Base-by-base conservation (phyloP, 37 sponge, comb jelly and placozoan species). In the Petrosia ficiformis region DNA sequence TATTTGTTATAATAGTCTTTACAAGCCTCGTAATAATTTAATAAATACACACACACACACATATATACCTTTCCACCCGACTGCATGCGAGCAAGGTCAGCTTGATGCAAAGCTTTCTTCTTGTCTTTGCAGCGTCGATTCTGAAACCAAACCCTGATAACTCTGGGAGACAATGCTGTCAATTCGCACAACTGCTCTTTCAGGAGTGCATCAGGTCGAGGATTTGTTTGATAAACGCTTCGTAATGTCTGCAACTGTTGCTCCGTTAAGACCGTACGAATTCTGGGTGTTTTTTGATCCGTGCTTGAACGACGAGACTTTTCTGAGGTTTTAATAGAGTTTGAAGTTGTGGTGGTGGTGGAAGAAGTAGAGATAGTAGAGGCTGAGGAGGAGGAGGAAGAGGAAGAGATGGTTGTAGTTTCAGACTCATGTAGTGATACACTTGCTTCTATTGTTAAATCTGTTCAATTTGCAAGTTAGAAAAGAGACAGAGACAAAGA, bases 71-170 rank as follows among this genome's bases (percentile, higher is more conserved):
- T 71, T n/a, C 72, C 29, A 26, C 44, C n/a, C 35, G 69, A 39
- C 42, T 70, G 71, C 31, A 76, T 1, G 14, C 78, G 59, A 28
- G 66, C 67, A 0, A 63, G 58, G 2, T 75, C 84, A 30, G 64
- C 67, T 6, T 84, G 85, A 39, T 81, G 86, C 3, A 91, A 75
- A 24, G 76, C 74, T 68, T 91, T 93, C 87, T 97, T 97, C 89
- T 97, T 97, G 82, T 97, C 97, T 76, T 97, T 97, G 77, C 97
- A 97, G 16, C 97, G 82, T 70, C 92, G 94, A 87, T 97, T 97
- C 77, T 97, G 97, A 76, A 97, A 97, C 97, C 97, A 97, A 8
- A 97, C 97, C 25, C 97, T 75, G 42, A 97, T 91, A 39, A 91
- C 92, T 41, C 94, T 48, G 19, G 94, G 82, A n/a, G 74, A 84